Percentiles rank a stretch among this genome's conserved stretches.
These are phyloP conservation scores for Thecocarcelia acutangulata DNA, from an alignment of 2,888 invertebrate genomes.

Conservation along the genomic window DNA sequence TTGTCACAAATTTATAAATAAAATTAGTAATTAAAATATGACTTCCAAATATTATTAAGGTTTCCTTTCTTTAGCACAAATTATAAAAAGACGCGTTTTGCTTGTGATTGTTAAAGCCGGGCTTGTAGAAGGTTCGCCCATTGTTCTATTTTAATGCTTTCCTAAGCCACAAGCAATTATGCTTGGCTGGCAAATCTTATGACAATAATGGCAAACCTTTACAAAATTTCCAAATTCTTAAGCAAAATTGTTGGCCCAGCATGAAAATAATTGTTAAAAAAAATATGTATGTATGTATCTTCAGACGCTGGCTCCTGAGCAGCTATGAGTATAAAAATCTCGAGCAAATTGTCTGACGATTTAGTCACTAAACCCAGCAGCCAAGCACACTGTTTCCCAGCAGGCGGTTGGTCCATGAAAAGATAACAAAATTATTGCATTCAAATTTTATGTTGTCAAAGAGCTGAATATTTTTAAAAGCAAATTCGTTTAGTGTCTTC, in stretches of 20 bases:
- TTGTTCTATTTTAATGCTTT: too few species aligned
- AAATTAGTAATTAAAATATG: too few species aligned
- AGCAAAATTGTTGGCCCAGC: neutral
- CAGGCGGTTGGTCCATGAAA: constrained; percentile 3
- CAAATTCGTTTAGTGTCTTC: constrained; percentile 41
- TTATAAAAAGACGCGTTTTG: too few species aligned
- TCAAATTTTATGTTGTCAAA: neutral
- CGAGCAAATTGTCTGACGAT: constrained; percentile 51
- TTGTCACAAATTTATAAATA: too few species aligned
- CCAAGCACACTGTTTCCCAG: neutral
- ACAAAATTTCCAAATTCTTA: constrained; percentile 16
- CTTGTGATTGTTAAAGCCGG: too few species aligned
- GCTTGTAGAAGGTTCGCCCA: too few species aligned
- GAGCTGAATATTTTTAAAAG: constrained; percentile 16
- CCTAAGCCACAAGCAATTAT: too few species aligned
- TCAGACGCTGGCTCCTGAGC: constrained; percentile 4
- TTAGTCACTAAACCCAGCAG: neutral
- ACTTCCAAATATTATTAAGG: too few species aligned
- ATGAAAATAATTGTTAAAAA: too few species aligned
- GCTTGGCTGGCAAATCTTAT: neutral
- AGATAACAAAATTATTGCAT: constrained; percentile 18
- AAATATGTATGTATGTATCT: too few species aligned
- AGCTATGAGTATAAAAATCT: constrained; percentile 43
- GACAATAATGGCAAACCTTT: neutral
- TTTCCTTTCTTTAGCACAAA: too few species aligned